Base-by-base conservation (phyloP, 2,797 vertebrate species). In the Fistularia tabacaria region DNA sequence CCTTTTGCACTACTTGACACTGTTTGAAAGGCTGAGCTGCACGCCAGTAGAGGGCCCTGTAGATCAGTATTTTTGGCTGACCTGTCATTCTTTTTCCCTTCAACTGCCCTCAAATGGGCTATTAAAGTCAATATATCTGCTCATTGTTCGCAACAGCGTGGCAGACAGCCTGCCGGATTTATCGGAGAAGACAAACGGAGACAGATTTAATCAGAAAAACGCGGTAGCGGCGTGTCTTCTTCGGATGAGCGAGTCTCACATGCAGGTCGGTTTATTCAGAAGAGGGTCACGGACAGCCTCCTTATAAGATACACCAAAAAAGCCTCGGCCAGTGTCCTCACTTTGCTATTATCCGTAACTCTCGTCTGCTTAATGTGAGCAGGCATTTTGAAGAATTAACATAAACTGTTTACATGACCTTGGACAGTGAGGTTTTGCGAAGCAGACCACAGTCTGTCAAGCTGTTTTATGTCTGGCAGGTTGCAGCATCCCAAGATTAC, bases 41-140 rank as follows among this genome's bases (percentile, higher is more conserved):
- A 37, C 3, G 37, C 59, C 74, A 70, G 52, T 7, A 42, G 74
- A 50, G 43, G 68, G 64, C 47, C 0, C 52, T 50, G 57, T 13
- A 7, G 8, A 8, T 49, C 45, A 69, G 52, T 39, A 51, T 0
- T 10, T 9, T 8, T 7, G 9, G 8, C 14, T 15, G 36, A 9
- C 0, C 1, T 36, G 8, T 0, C 7, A 0, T 40, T 1, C 7
- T 7, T 1, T 50, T 15, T 15, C 9, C 13, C 9, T 44, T 13
- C 7, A 45, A 7, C n/a, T 6, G 8, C n/a, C n/a, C 7, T 13
- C 44, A 45, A 5, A 14, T 6, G 44, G 1, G 9, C 7, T 45
- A 45, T 45, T 3, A 14, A 25, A 25, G 5, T 25, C 25, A 25
- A 25, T 25, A 25, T 25, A 5, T 25, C 25, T 25, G 25, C 25